These are phyloP conservation scores for Hedya salicella DNA, from an alignment of 2,888 invertebrate species.

Conservation along the genomic window DNA sequence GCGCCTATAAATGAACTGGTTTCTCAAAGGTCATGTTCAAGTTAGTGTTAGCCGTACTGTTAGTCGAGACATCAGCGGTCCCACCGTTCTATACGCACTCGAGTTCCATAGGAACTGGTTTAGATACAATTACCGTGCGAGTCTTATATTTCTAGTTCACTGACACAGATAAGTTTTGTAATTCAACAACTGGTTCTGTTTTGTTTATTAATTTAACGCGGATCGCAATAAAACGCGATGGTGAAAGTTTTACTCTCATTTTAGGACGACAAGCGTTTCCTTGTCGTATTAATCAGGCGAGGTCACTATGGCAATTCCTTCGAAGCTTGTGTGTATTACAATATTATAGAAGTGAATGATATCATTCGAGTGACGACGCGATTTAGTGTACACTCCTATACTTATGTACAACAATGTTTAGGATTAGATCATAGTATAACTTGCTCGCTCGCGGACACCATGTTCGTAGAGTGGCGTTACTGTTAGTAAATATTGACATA, in stretches of 20 bases:
- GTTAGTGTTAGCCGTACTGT: conserved; percentile 49
- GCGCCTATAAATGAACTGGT: conserved; percentile 33
- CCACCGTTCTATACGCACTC: conserved; percentile 42
- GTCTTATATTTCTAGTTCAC: conserved; percentile 61
- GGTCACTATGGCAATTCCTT: conserved; percentile 27
- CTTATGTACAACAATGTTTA: conserved; percentile 11
- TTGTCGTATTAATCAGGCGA: conserved; percentile 17
- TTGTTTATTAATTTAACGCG: conserved; percentile 39
- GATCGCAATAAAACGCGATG: conserved; percentile 45
- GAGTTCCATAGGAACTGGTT: conserved; percentile 56
- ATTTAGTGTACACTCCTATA: conserved; percentile 24
- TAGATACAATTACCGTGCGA: conserved; percentile 56
- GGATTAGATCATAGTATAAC: conserved; percentile 40
- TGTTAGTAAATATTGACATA: conserved; percentile 31
- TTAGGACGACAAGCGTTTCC: conserved; percentile 20
- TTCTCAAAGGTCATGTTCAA: conserved; percentile 40
- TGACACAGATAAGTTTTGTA: conserved; percentile 58
- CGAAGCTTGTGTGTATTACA: conserved; percentile 20
- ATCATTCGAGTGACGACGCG: conserved; percentile 33
- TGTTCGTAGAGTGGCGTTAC: conserved; percentile 10
- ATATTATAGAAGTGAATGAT: conserved; percentile 37
- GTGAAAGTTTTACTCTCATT: conserved; percentile 39
- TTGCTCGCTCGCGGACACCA: conserved; percentile 17
- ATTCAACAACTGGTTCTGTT: conserved; percentile 49
- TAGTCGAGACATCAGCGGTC: conserved; percentile 20